These are phyloP conservation scores for Cistogaster globosa DNA, from an alignment of 2,888 invertebrate species.

Conservation along the genomic window DNA sequence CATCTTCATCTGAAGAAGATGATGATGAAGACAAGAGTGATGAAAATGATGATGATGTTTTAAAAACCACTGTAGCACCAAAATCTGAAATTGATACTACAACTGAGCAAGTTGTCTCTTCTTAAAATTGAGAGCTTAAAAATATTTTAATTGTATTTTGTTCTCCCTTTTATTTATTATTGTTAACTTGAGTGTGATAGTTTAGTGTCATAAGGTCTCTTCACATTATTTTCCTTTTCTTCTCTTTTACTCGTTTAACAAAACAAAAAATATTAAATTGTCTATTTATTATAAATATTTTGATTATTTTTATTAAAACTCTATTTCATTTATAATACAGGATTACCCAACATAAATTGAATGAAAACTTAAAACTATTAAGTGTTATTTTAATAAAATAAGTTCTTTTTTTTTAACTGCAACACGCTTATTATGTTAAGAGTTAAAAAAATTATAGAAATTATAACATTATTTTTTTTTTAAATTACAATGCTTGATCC, in stretches of 20 bases:
- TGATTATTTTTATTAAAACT: too few species aligned
- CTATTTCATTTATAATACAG: too few species aligned
- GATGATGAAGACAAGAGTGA: neutral
- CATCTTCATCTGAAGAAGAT: neutral
- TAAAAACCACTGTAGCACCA: conserved; percentile 28
- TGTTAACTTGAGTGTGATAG: conserved; percentile 43
- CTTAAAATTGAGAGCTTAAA: neutral
- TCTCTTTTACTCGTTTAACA: neutral
- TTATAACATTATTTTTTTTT: too few species aligned
- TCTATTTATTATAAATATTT: neutral
- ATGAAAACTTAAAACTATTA: too few species aligned
- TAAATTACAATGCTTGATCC: too few species aligned
- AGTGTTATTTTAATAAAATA: too few species aligned
- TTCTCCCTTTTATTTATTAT: conserved; percentile 14
- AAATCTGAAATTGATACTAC: neutral
- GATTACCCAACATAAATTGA: too few species aligned
- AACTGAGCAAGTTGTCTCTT: conserved; percentile 16
- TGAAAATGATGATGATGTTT: neutral
- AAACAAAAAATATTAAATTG: neutral
- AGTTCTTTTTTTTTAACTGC: too few species aligned
- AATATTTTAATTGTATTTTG: neutral
- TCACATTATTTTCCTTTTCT: neutral
- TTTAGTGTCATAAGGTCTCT: conserved; percentile 37
- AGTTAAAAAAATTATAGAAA: too few species aligned
- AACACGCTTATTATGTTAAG: too few species aligned